These are phyloP conservation scores for Aplocera efformata DNA, from an alignment of 2,888 invertebrate genomes.

Conservation along the genomic window DNA sequence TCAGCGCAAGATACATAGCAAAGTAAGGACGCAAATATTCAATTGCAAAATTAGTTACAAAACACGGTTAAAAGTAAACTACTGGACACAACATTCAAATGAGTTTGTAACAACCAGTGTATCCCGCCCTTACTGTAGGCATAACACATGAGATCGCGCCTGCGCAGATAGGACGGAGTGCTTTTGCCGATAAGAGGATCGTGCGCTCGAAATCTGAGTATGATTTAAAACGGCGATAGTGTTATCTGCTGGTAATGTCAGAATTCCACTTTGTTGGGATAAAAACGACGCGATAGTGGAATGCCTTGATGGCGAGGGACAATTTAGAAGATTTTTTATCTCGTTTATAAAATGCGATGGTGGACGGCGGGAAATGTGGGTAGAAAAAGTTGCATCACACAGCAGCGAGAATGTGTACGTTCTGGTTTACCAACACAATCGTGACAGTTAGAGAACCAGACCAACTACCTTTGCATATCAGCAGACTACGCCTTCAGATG, in stretches of 20 bases:
- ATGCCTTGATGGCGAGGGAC: constrained; percentile 8
- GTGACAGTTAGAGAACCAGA: too few species aligned
- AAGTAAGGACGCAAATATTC: too few species aligned
- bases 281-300: constrained; percentile 24
- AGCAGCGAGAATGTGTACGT: too few species aligned
- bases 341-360: neutral
- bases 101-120: neutral
- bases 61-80: too few species aligned
- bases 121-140: constrained; percentile 17
- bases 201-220: constrained; percentile 34
- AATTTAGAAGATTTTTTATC: constrained; percentile 12
- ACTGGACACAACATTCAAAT: too few species aligned
- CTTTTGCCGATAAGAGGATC: constrained; percentile 32
- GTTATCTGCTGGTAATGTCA: constrained; percentile 23
- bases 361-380: too few species aligned
- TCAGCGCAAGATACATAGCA: too few species aligned
- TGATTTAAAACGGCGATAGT: constrained; percentile 29
- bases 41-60: too few species aligned
- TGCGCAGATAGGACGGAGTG: constrained; percentile 30
- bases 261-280: constrained; percentile 27
- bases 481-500: too few species aligned
- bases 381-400: too few species aligned
- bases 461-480: too few species aligned
- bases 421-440: too few species aligned
- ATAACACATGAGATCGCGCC: constrained; percentile 28